Evolutionary conservation across 2,113 vertebrate species (phyloP), one percentile per base, ranked within the genome.

Genomic region (Melanostigma gelatinosum): DNA sequence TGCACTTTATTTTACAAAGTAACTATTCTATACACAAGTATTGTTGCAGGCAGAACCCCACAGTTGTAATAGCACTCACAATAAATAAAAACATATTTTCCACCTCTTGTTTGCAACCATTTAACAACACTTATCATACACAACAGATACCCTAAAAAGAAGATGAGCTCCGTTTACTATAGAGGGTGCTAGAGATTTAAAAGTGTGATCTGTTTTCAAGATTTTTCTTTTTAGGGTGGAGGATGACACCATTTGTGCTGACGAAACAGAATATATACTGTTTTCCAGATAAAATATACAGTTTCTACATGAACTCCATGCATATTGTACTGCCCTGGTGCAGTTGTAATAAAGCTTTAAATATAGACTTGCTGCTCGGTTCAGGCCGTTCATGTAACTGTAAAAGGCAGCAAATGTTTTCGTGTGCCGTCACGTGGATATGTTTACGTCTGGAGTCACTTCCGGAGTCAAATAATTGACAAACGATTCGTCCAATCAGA

Each of bases 361-460:
- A 71, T 22, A 11, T 11, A 22, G 36, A 6, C 48, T 15, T 0
- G 10, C 44, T 60, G 65, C 54, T 42, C 20, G 9, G 5, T 11
- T 63, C 32, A 34, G 18, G 24, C 3, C 4, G 29, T 7, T 77
- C 64, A 52, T 36, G 40, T 20, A 0, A 80, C 72, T 72, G 40
- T 40, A 66, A 60, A 79, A 38, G 46, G 78, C 58, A 70, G 65
- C 27, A 61, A 77, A 65, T 4, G 18, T 16, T 24, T 55, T 34
- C 65, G 78, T 72, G 24, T 44, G n/a, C 46, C 57, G 36, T 94
- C 94, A 93, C 91, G 94, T 94, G 93, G 82, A 84, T 86, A 63
- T 94, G 92, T 92, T 94, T 93, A 93, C 78, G 85, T 91, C 85
- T 57, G 42, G 54, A 82, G 63, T 87, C 81, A 85, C 75, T 91